Evolutionary conservation across 1,140 invertebrate genomes (phyloP).

Genomic region (Lasaia peninsularis): DNA sequence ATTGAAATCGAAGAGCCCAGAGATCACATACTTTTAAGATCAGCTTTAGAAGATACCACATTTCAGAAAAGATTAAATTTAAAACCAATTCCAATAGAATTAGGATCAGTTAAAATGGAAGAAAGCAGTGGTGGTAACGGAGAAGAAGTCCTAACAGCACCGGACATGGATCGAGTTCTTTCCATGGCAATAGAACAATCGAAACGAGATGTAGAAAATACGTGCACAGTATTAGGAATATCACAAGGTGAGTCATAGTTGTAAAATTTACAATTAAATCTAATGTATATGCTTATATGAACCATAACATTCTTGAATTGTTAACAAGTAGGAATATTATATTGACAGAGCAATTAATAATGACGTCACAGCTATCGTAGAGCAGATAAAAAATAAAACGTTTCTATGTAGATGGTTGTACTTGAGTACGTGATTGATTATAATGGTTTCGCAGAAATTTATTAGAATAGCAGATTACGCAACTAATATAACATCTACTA

Average conservation of each 20-base stretch:
- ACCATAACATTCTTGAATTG: background rate
- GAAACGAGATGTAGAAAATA: constrained; percentile 89
- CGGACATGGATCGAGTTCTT: constrained; percentile 89
- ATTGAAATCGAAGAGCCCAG: constrained; percentile 73
- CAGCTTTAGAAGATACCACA: constrained; percentile 88
- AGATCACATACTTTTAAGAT: constrained; percentile 87
- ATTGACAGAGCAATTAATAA: constrained; percentile 38
- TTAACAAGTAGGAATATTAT: constrained; percentile 23
- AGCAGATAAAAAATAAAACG: constrained; percentile 43
- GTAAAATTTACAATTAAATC: background rate
- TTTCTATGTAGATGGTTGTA: constrained; percentile 50
- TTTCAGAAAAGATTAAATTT: constrained; percentile 90
- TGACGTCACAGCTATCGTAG: constrained; percentile 51
- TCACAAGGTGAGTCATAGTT: constrained; percentile 84
- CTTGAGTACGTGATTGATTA: constrained; percentile 46
- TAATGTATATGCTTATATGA: constrained; percentile 4
- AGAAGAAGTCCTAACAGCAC: constrained; percentile 81
- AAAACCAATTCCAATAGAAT: constrained; percentile 81
- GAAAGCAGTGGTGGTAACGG: constrained; percentile 71
- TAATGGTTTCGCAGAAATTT: constrained; percentile 54
- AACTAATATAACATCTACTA: constrained; percentile 36
- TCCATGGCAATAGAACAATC: constrained; percentile 91
- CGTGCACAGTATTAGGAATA: constrained; percentile 89
- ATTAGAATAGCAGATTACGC: constrained; percentile 51
- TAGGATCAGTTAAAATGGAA: constrained; percentile 79